Conservation (phyloP, 1,140 invertebrate species). For the Battus philenor region DNA sequence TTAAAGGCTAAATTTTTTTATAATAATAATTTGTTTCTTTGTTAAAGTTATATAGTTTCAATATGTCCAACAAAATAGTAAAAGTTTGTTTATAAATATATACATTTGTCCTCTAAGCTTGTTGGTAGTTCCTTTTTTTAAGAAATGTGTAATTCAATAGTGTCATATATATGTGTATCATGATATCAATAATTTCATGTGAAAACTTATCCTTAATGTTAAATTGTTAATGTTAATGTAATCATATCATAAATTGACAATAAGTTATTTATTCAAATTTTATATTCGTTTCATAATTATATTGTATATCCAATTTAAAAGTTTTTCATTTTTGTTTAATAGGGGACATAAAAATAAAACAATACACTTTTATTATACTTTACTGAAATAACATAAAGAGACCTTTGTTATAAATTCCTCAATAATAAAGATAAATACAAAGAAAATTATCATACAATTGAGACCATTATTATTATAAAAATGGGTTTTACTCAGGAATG, state of each 20-base stretch:
- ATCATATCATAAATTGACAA: conserved; percentile 24
- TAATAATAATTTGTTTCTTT: too few species aligned
- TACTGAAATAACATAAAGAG: conserved; percentile 67
- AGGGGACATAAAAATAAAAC: conserved; percentile 27
- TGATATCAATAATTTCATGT: neutral
- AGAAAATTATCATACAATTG: conserved; percentile 67
- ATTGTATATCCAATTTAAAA: conserved; percentile 4
- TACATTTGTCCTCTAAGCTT: too few species aligned
- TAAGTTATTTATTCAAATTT: conserved; percentile 28
- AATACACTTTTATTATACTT: conserved; percentile 41
- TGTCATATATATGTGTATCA: neutral
- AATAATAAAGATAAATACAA: conserved; percentile 65
- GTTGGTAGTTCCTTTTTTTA: too few species aligned
- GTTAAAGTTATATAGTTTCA: too few species aligned
- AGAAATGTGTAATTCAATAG: too few species aligned
- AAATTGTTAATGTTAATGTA: conserved; percentile 1
- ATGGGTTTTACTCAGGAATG: conserved; percentile 59
- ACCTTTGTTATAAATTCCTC: conserved; percentile 58
- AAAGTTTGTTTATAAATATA: too few species aligned
- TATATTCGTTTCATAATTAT: conserved; percentile 8
- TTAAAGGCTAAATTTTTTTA: too few species aligned
- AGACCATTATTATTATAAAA: conserved; percentile 57
- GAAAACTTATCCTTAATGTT: neutral
- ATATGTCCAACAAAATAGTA: too few species aligned
- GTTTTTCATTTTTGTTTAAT: neutral